Evolutionary conservation across 92 coral and sea anemone genomes (phyloP), one percentile per base, ranked within the genome.

Genomic region (Desmophyllum pertusum): DNA sequence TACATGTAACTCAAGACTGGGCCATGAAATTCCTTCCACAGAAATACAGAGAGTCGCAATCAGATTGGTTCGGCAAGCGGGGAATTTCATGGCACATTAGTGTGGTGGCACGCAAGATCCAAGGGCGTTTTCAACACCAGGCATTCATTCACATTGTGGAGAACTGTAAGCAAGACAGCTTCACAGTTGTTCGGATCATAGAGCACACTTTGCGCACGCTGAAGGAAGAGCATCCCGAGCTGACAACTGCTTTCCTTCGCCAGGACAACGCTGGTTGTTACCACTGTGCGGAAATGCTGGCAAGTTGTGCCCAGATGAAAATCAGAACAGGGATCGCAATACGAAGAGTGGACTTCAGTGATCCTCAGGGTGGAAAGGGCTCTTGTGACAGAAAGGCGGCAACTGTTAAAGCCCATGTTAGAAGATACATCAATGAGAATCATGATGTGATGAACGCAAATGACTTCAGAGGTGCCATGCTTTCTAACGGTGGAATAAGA

Each of bases 191-290:
- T 13, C 87, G 81, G 6, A 74, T 83, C 46, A 45, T 75, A 36
- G 77, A 66, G 25, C 77, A 75, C 79, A 71, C 66, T 48, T 53
- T 78, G 25, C 19, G 72, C 37, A 79, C 89, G 46, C 29, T 79
- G 78, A 78, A 85, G 43, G 19, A 51, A 30, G 83, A 85, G 37
- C 74, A 78, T 73, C 85, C 83, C 55, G 69, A 78, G 37, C 57
- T 85, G 64, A 41, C 63, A 18, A 68, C 59, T 36, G 85, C 85
- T 17, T 85, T 33, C 68, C 46, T 85, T 10, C 79, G 89, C 35
- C 73, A 86, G 39, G 89, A 79, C 79, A 81, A 81, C 66, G 85
- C 85, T 31, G 85, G 65, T 61, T 81, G 85, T 70, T 81, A 81
- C 66, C 79, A 69, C 62, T 64, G 62, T 68, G 79, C 42, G 23